Conservation (phyloP, 1,140 invertebrate genomes). For the Andricus grossulariae region DNA sequence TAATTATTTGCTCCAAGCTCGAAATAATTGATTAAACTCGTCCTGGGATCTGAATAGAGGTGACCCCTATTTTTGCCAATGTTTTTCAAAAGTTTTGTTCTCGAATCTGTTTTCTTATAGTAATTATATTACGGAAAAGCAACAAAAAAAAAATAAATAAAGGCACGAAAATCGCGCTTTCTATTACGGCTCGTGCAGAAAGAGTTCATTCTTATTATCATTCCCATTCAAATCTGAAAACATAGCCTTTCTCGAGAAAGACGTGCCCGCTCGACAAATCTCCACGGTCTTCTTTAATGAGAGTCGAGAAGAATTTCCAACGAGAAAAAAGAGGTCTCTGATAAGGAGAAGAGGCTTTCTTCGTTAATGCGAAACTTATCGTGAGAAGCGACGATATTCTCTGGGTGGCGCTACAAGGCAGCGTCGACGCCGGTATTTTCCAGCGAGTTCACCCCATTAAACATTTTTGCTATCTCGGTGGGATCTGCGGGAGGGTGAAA, state of each 20-base stretch:
- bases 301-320: conserved; percentile 32
- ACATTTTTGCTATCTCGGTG: conserved; percentile 74
- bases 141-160: background rate
- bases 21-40: no score
- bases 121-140: background rate
- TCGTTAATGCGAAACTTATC: conserved; percentile 69
- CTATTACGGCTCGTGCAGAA: background rate
- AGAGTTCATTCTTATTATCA: background rate
- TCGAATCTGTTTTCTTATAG: background rate
- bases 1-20: no score
- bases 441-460: conserved; percentile 75
- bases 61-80: no score
- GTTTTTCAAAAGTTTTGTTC: background rate
- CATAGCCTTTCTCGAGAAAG: conserved; percentile 20
- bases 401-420: conserved; percentile 48
- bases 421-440: conserved; percentile 70
- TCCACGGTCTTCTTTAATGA: conserved; percentile 28
- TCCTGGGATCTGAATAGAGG: no score
- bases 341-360: conserved; percentile 51
- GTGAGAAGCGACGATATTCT: conserved; percentile 62
- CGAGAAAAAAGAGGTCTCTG: conserved; percentile 44
- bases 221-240: conserved; percentile 42
- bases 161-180: background rate
- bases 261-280: conserved; percentile 13
- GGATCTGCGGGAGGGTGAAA: conserved; percentile 68